Conservation (phyloP, 2,888 invertebrate genomes). For the Belgica antarctica region DNA sequence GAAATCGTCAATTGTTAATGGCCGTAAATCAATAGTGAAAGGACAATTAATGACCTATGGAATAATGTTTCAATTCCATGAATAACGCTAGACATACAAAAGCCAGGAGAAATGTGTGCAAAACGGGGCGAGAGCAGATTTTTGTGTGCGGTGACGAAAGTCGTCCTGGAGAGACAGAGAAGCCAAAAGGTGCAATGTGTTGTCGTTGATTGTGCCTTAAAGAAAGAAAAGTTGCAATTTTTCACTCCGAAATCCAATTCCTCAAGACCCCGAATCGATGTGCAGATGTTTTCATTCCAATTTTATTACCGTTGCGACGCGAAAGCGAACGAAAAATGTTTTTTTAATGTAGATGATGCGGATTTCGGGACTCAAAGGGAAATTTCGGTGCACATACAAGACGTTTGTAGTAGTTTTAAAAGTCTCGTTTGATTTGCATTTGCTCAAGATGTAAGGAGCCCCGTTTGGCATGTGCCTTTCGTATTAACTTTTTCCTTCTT, state of each 20-base stretch:
- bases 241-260: constrained; percentile 18
- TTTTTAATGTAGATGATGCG: neutral
- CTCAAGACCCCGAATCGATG: constrained; percentile 20
- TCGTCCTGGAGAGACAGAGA: too few species aligned
- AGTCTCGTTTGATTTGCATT: constrained; percentile 28
- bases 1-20: neutral
- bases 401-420: neutral
- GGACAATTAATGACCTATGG: constrained; percentile 28
- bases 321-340: neutral
- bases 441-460: constrained; percentile 25
- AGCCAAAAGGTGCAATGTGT: constrained; percentile 12
- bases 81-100: neutral
- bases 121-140: too few species aligned
- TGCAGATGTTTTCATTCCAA: constrained; percentile 33
- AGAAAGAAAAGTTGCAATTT: constrained; percentile 32
- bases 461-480: constrained; percentile 40
- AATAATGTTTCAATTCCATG: constrained; percentile 9
- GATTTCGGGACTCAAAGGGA: too few species aligned
- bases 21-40: constrained; percentile 24
- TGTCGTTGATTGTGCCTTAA: constrained; percentile 8
- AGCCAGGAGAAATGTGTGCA: neutral
- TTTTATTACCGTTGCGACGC: neutral
- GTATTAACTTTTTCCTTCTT: neutral
- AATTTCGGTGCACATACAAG: neutral
- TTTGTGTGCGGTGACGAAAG: neutral